Evolutionary conservation across 2,888 invertebrate species (phyloP), one percentile per base, ranked within the genome.

Genomic region (Mongoloraphidia duomilia): DNA sequence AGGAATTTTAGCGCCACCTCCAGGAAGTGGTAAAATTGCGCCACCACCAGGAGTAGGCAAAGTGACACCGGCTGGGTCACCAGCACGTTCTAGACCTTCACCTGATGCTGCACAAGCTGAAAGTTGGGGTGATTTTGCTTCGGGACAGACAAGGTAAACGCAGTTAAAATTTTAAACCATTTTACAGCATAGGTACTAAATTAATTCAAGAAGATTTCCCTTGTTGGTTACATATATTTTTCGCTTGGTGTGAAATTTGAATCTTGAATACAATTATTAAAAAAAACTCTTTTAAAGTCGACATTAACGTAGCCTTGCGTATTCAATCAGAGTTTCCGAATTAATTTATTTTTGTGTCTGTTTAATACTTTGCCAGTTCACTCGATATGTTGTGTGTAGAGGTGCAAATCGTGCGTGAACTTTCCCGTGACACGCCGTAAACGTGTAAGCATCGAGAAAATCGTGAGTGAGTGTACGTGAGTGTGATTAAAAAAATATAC

Each of bases 51-150:
- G 83, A 9, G 80, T 80, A 8, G 34, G 37, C 17, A 13, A 35
- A n/a, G 78, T 78, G 8, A 88, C 90, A 11, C 89, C 89, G 36
- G 82, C 83, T 46, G 84, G 84, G 56, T 78, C 76, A 49, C 79
- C 81, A 36, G 71, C 75, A 17, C 76, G 79, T 47, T 68, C 68
- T 9, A 65, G 69, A 47, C 65, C 68, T 50, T 63, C 61, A 55
- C 63, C 66, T 49, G 57, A 61, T 10, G 49, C 58, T 51, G 54
- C 65, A 48, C 70, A 71, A 52, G 66, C 59, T 42, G 76, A 80
- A 11, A 82, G 84, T 56, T 88, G 87, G 87, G 84, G 87, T 35
- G 88, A 88, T 60, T 88, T 84, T 63, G 80, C 83, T 56, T 82
- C 82, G 52, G 82, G 82, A 11, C 59, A 61, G 51, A 50, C 62